Percentiles rank a stretch among this genome's conserved stretches.
Evolutionary conservation across 2,797 vertebrate genomes (phyloP).

Genomic region (Nothura maculosa): DNA sequence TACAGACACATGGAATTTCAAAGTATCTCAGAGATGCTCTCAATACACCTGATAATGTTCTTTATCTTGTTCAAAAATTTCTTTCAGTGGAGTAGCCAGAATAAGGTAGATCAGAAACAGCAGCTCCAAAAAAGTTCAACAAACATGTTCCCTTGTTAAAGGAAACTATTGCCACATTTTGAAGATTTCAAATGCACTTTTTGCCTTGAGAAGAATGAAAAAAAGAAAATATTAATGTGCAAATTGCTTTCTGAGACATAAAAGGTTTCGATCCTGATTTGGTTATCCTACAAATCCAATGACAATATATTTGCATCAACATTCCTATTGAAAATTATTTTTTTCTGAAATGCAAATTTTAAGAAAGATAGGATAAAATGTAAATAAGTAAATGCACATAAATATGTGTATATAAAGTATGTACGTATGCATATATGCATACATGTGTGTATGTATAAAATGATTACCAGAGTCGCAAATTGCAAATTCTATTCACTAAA

Average conservation of each 20-base stretch:
- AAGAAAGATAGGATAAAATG: background rate
- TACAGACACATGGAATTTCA: background rate
- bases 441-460: background rate
- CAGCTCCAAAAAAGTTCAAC: background rate
- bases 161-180: background rate
- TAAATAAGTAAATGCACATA: background rate
- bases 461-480: conserved; percentile 48
- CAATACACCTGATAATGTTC: background rate
- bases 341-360: conserved; percentile 15
- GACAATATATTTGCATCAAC: background rate
- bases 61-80: background rate
- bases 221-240: background rate
- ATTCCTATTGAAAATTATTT: background rate
- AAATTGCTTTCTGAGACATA: background rate
- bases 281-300: background rate
- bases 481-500: conserved; percentile 42
- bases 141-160: background rate
- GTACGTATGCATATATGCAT: background rate
- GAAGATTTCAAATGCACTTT: background rate
- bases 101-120: background rate
- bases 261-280: background rate
- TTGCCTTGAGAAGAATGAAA: background rate
- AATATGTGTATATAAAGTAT: background rate
- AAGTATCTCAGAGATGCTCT: background rate
- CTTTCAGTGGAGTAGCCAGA: background rate